phyloP scores from a whole-genome alignment of 2,113 vertebrate species.

The Elephas maximus region DNA sequence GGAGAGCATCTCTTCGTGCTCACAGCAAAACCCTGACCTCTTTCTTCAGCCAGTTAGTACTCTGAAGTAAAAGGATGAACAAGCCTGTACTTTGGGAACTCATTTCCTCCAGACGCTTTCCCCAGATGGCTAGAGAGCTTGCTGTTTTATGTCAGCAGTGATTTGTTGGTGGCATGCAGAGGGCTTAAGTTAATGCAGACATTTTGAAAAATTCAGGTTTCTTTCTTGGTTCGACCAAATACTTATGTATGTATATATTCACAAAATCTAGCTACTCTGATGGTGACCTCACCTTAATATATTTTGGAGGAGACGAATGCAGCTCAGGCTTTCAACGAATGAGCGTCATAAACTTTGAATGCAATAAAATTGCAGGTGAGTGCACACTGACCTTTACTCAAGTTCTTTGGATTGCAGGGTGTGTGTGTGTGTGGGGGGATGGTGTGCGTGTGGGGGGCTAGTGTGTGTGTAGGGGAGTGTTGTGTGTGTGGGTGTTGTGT shows the following conservation, averaged over 20 bases:
- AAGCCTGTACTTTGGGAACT: background rate
- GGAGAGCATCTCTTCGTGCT: background rate
- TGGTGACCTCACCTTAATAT: constrained; percentile 96
- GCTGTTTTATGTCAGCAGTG: background rate
- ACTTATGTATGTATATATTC: background rate
- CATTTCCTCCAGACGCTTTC: background rate
- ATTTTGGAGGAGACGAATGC: constrained; percentile 91
- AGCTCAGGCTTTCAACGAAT: constrained; percentile 96
- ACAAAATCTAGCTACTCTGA: constrained; percentile 93
- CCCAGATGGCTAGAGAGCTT: background rate
- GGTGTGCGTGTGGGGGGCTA: rapidly evolving
- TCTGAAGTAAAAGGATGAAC: background rate
- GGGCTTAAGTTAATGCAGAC: background rate
- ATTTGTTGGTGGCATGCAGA: background rate
- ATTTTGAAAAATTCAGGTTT: background rate
- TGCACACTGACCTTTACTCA: rapidly evolving
- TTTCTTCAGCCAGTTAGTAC: background rate
- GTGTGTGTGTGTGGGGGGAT: background rate
- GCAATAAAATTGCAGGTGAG: constrained; percentile 94
- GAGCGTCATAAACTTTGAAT: constrained; percentile 97
- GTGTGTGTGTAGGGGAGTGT: background rate
- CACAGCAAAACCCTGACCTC: rapidly evolving
- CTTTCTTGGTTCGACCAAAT: constrained; percentile 25
- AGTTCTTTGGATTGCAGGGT: rapidly evolving
- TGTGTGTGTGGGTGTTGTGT: background rate